phyloP scores from a whole-genome alignment of 2,113 vertebrate genomes.

The Diglossa brunneiventris region DNA sequence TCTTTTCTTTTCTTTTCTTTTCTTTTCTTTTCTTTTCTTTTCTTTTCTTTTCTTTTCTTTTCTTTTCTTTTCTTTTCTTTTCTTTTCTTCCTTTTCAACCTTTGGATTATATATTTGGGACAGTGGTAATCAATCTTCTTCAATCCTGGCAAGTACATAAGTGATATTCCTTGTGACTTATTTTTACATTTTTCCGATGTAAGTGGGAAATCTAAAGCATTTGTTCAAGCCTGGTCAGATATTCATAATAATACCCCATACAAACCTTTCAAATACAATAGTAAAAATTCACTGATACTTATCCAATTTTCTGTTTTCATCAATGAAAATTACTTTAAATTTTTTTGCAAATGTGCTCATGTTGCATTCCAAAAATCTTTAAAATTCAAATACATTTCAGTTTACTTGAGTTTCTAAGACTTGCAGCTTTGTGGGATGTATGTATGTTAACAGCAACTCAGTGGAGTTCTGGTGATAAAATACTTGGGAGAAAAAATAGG shows the following conservation, averaged over 20 bases:
- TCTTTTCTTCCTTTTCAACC: no score
- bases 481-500: not conserved
- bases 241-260: not conserved
- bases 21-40: no score
- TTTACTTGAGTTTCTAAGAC: not conserved
- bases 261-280: not conserved
- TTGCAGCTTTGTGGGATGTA: not conserved
- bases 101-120: not conserved
- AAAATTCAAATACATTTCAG: not conserved
- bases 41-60: not conserved
- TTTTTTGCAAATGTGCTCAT: not conserved
- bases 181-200: not conserved
- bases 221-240: not conserved
- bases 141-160: not conserved
- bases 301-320: not conserved
- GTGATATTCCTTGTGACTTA: not conserved
- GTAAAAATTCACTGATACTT: constrained; percentile 13
- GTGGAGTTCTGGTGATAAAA: not conserved
- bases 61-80: not conserved
- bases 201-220: not conserved
- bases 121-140: not conserved
- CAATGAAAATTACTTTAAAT: not conserved
- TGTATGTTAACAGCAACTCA: not conserved
- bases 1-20: no score
- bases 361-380: not conserved